Conservation (phyloP, 1,140 invertebrate species). For the Protaetia brevitarsis region DNA sequence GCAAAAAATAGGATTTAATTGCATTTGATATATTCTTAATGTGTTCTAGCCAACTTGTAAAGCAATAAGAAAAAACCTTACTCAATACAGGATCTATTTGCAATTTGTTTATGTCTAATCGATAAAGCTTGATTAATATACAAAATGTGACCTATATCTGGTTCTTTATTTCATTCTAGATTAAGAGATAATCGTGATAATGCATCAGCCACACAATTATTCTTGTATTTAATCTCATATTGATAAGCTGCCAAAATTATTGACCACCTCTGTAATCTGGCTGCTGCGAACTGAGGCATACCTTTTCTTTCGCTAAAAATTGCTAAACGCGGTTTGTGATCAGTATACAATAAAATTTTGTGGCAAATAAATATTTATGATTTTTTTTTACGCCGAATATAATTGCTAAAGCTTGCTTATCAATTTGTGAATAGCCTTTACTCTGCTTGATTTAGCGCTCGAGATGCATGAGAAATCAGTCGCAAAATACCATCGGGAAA, state of each 20-base stretch:
- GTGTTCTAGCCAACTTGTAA: background rate
- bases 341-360: background rate
- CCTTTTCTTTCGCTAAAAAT: background rate
- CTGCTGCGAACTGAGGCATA: background rate
- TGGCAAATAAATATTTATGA: background rate
- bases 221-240: constrained; percentile 7
- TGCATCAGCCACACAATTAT: constrained; percentile 10
- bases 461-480: no score
- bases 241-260: background rate
- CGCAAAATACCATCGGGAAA: no score
- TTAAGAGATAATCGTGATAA: background rate
- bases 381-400: no score
- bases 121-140: background rate
- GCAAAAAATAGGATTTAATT: background rate
- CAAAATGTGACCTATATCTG: background rate
- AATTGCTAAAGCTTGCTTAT: no score
- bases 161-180: background rate
- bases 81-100: background rate
- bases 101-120: background rate
- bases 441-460: no score
- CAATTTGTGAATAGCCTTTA: no score
- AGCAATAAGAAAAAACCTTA: background rate
- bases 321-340: background rate
- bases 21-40: background rate
- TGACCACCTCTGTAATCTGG: no score